These are phyloP conservation scores for Philotrypesis tridentata DNA, from an alignment of 1,140 invertebrate species.

Conservation along the genomic window DNA sequence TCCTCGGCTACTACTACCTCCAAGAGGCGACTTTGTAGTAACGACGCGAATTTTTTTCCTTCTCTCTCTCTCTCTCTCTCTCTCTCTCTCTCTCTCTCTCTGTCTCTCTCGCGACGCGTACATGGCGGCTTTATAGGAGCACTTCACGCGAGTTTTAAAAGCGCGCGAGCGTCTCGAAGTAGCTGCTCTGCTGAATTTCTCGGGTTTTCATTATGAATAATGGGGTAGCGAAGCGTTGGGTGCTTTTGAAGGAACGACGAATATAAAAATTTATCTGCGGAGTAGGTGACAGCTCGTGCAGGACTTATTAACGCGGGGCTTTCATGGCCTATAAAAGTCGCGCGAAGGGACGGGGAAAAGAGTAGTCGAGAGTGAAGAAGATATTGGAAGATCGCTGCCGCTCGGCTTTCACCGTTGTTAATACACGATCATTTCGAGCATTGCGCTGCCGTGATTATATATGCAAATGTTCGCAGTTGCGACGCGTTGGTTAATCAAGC, in stretches of 20 bases:
- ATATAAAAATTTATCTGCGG: neutral
- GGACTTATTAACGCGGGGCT: neutral
- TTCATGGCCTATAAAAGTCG: neutral
- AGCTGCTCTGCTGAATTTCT: neutral
- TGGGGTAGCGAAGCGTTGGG: neutral
- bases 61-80: neutral
- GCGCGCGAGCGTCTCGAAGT: neutral
- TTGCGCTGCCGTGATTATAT: too few relatives aligned
- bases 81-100: neutral
- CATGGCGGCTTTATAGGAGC: neutral
- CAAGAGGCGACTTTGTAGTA: conserved; percentile 19
- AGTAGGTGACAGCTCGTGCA: neutral
- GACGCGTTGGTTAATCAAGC: too few relatives aligned
- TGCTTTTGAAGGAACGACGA: neutral
- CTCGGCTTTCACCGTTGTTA: neutral
- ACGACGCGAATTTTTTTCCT: conserved; percentile 9
- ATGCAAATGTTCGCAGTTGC: too few relatives aligned
- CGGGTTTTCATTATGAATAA: conserved; percentile 3
- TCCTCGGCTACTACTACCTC: neutral
- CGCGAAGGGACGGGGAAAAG: neutral
- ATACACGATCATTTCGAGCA: too few relatives aligned
- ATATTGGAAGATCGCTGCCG: neutral
- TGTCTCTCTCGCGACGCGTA: neutral
- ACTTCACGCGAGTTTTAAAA: neutral
- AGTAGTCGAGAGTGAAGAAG: neutral